Base-by-base conservation (phyloP, 2,113 vertebrate genomes). In the Pteruthius melanotis region DNA sequence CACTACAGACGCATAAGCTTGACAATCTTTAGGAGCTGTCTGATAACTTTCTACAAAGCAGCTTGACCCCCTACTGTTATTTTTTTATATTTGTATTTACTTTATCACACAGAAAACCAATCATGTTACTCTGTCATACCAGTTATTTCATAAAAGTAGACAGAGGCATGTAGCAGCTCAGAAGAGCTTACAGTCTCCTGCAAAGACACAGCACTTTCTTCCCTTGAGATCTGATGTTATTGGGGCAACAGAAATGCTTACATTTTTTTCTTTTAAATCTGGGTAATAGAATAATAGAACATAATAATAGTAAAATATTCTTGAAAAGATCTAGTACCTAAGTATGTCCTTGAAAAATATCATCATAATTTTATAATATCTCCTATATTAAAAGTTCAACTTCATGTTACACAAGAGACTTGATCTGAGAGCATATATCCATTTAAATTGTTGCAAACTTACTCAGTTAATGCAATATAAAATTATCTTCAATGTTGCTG, bases 21-120 rank as follows among this genome's bases (percentile, higher is more conserved):
- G 82, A 66, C 79, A 66, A 23, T 86, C 63, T 93, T 95, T 57
- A 94, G 90, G 89, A 95, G 78, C 79, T 86, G 75, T 70, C 63
- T 91, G 82, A 82, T 95, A 91, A 93, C 78, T 93, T 94, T 86
- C 76, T 95, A 83, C 82, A 80, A 89, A 93, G 82, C 59, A 86
- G 64, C 79, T 88, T 76, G 63, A 95, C 82, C 79, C 78, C 64
- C 75, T 74, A 31, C 84, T 90, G 88, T 88, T 96, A 63, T 86
- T 88, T 96, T 87, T 94, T 91, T 93, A 40, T 88, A 80, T 88
- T 93, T 70, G 35, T 93, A 66, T 91, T 95, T 95, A 77, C 39
- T 89, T 82, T 50, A 94, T 66, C 76, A 44, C 39, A 56, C 71
- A 78, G 90, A 80, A 96, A 92, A 50, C 79, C 52, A 66, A 66